Evolutionary conservation across 2,113 vertebrate genomes (phyloP), one percentile per base, ranked within the genome.

Genomic region (Nannobrachium achirus): DNA sequence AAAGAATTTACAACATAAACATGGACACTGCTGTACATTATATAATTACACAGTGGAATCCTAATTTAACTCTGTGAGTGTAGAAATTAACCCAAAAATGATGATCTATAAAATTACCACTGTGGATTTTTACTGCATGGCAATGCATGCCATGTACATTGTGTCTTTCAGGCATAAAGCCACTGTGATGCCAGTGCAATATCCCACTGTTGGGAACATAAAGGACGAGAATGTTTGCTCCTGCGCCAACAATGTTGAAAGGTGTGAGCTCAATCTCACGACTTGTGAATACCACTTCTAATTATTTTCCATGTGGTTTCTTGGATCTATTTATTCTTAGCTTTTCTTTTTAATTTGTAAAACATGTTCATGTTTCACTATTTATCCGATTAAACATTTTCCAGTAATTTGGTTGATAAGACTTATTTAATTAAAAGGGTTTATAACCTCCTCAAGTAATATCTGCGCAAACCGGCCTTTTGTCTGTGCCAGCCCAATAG

Each of bases 301-400:
- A 59, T 63, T 58, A 71, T 74, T 63, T 46, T 64, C 63, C 39
- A 67, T 76, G 79, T 25, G 65, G 41, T 72, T 76, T 71, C 20
- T 8, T 33, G 65, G 44, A 10, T 13, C 19, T 39, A 20, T 57
- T 52, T 13, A 0, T 65, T 63, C 64, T 33, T 66, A 74, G 80
- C 69, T 65, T 84, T 66, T 82, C 69, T 65, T 84, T 66, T 42
- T 62, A 62, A 68, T 76, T 55, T n/a, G 67, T 61, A n/a, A n/a
- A n/a, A n/a, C n/a, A n/a, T n/a, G n/a, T n/a, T n/a, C n/a, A n/a
- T n/a, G n/a, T n/a, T n/a, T 20, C 3, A 53, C 14, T 58, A 80
- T 82, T 80, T 69, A 76, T 74, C 38, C 65, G 73, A 25, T 40
- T 33, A 4, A 25, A 62, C 16, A 41, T 51, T 69, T 45, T 44